Percentiles rank a stretch among this genome's conserved stretches.
These are phyloP conservation scores for Sphenodon punctatus DNA, from an alignment of 2,797 vertebrate species.

Conservation along the genomic window DNA sequence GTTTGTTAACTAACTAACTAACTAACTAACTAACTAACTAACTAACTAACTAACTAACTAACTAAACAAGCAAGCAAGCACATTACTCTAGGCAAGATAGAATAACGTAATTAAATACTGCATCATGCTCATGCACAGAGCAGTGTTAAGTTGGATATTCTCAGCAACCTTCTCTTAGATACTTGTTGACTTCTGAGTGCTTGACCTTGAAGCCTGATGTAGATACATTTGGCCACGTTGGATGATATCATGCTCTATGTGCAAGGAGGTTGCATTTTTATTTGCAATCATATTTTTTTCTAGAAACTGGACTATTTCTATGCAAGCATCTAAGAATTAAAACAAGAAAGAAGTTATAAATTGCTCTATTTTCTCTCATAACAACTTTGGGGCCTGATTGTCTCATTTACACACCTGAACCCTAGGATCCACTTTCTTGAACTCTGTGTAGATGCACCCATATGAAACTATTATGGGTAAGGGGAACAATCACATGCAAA, in stretches of 20 bases:
- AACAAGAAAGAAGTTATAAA: neutral
- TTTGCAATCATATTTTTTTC: slow-evolving; percentile 5
- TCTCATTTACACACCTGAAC: neutral
- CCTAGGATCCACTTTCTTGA: neutral
- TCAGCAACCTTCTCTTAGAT: too few species aligned
- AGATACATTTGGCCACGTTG: slow-evolving; percentile 6
- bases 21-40: too few species aligned
- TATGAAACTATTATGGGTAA: neutral
- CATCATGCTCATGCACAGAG: too few species aligned
- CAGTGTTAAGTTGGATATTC: too few species aligned
- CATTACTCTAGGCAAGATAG: neutral
- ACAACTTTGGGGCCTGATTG: neutral
- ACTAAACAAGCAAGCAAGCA: accelerated
- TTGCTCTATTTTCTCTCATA: neutral
- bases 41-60: too few species aligned
- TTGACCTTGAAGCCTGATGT: neutral
- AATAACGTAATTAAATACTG: neutral
- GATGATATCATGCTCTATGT: slow-evolving; percentile 8
- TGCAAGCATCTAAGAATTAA: neutral
- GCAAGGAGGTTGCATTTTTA: too few species aligned
- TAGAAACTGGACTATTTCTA: neutral
- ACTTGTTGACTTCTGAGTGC: slow-evolving; percentile 21
- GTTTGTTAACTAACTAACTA: too few species aligned
- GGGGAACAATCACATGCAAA: neutral
- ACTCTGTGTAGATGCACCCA: neutral